Evolutionary conservation across 2,113 vertebrate species (phyloP), one percentile per base, ranked within the genome.

Genomic region (Ramphastos sulfuratus): DNA sequence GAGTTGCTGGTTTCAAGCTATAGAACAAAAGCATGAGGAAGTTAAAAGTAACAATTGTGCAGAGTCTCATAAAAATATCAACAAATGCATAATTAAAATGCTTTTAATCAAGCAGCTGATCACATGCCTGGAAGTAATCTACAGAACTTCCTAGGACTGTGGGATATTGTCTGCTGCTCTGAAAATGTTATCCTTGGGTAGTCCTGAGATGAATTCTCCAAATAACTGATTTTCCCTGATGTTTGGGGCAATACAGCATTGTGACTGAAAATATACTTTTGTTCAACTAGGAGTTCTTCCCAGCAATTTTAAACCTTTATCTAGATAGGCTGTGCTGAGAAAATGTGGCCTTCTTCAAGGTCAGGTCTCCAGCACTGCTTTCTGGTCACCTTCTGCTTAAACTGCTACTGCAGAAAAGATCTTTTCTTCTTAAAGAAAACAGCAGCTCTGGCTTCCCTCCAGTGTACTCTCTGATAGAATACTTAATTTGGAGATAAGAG

Each of bases 401-500:
- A 21, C 15, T 64, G 14, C 31, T 69, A 61, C 33, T 61, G 21
- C 58, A 87, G 67, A 77, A 74, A 83, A 88, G 50, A 46, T 19
- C 21, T 84, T 37, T 91, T 84, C 56, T 93, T 86, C 72, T 44
- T 58, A 50, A 77, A 79, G 88, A 78, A 78, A 93, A 89, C 15
- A 85, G 46, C 44, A 37, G 20, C 31, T 64, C 76, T 87, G 92
- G 70, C 65, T 83, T 93, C 67, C 35, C 59, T 91, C 89, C 89
- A 93, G 56, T 50, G 24, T 27, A 7, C 23, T 75, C 19, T 78
- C 69, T 56, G 70, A 83, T 46, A 76, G 85, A 88, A 83, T 84
- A 67, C 55, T 73, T 87, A 67, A 59, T 81, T 58, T 44, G 79
- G 85, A 87, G 74, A 92, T 86, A 90, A 94, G 70, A 54, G 48